Evolutionary conservation across 1,140 invertebrate species (phyloP).

Genomic region (Drosophila jambulina): DNA sequence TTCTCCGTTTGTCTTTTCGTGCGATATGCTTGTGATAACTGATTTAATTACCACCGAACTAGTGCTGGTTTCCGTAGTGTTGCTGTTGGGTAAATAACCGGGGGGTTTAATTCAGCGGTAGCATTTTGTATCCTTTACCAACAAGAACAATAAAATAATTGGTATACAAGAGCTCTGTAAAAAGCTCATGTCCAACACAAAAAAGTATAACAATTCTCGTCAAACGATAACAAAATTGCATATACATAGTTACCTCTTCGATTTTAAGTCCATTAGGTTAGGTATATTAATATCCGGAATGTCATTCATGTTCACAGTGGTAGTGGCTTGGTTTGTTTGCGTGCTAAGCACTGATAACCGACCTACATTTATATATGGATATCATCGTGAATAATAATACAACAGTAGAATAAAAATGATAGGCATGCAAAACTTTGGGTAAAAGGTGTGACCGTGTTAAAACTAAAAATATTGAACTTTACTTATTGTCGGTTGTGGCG

Average conservation of each 20-base stretch:
- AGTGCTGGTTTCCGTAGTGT: conserved; percentile 78
- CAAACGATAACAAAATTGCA: no score
- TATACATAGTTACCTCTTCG: conserved; percentile 60
- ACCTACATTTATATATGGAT: conserved; percentile 57
- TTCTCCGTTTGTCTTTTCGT: conserved; percentile 82
- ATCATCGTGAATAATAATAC: conserved; percentile 7
- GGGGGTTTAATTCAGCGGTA: background rate
- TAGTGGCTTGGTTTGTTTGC: conserved; percentile 81
- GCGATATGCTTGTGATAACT: conserved; percentile 82
- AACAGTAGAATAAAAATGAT: background rate
- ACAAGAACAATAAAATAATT: background rate
- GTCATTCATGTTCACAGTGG: conserved; percentile 78
- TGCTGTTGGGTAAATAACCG: conserved; percentile 49
- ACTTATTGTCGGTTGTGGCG: conserved; percentile 26
- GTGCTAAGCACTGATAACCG: conserved; percentile 84
- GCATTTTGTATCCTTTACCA: background rate
- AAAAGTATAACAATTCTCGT: no score
- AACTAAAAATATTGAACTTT: conserved; percentile 30
- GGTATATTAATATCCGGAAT: conserved; percentile 77
- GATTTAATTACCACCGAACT: conserved; percentile 85
- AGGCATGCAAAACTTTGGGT: conserved; percentile 34
- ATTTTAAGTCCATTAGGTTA: conserved; percentile 74
- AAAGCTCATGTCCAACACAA: background rate
- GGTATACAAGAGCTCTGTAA: background rate
- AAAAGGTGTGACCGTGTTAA: conserved; percentile 15